Evolutionary conservation across 2,113 vertebrate genomes (phyloP).

Genomic region (Oncorhynchus clarkii): DNA sequence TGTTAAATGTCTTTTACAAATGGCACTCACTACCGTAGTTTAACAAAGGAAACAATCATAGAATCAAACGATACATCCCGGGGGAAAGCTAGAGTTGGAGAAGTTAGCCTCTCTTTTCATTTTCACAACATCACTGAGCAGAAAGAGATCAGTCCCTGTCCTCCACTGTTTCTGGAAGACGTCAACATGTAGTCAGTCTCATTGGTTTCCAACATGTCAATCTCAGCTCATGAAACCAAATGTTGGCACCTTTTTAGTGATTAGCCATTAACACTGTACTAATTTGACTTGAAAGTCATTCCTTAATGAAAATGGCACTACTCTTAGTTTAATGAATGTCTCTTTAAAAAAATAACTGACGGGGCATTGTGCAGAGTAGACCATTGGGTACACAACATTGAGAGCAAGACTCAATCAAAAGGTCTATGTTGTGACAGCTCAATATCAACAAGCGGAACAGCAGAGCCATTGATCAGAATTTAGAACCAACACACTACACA

Average conservation of each 20-base stretch:
- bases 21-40: background rate
- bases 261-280: no score
- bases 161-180: background rate
- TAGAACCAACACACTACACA: background rate
- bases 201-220: background rate
- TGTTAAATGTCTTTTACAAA: background rate
- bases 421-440: background rate
- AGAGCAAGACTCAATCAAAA: no score
- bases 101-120: background rate
- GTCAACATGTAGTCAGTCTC: background rate
- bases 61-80: background rate
- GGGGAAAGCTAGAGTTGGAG: background rate
- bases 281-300: no score
- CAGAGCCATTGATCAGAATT: background rate
- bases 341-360: no score
- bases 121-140: background rate
- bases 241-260: background rate
- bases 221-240: background rate
- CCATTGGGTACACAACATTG: no score
- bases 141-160: background rate
- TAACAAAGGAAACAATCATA: constrained; percentile 6
- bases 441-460: background rate
- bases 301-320: no score
- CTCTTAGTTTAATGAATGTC: no score
- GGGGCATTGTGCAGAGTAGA: no score